Evolutionary conservation across 2,888 invertebrate species (phyloP).

Genomic region (Megastigmus dorsalis): DNA sequence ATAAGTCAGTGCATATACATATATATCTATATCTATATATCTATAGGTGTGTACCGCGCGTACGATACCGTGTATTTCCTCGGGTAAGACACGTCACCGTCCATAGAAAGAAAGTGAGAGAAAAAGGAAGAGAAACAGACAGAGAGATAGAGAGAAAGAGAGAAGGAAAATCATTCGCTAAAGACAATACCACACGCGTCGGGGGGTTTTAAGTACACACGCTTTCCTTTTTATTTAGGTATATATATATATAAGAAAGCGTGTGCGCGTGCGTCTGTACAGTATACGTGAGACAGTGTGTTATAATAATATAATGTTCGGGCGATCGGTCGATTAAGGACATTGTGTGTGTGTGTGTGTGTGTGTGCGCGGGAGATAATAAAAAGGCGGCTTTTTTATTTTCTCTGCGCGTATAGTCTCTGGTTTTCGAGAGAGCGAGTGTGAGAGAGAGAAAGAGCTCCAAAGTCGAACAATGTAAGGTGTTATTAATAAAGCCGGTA

Average conservation of each 20-base stretch:
- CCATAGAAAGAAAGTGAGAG: conserved; percentile 26
- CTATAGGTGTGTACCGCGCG: too few species aligned
- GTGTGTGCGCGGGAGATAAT: too few species aligned
- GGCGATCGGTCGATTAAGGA: conserved; percentile 8
- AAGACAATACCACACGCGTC: conserved; percentile 36
- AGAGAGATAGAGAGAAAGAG: conserved; percentile 16
- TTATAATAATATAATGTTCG: not conserved
- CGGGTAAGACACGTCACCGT: conserved; percentile 15
- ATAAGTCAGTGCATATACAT: too few species aligned
- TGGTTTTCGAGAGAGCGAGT: too few species aligned
- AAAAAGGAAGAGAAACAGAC: not conserved
- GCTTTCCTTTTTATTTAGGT: not conserved
- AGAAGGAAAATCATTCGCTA: not conserved
- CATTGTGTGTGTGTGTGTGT: not conserved
- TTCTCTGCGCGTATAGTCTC: too few species aligned
- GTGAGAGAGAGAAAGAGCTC: too few species aligned
- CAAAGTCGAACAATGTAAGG: conserved; percentile 20
- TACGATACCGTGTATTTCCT: too few species aligned
- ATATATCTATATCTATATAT: too few species aligned
- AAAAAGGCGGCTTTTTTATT: too few species aligned
- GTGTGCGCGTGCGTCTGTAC: not conserved
- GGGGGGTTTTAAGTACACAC: not conserved
- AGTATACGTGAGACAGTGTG: not conserved
- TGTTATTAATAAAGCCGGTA: conserved; percentile 36
- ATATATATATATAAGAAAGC: too few species aligned